phyloP scores from a whole-genome alignment of 2,797 vertebrate species.

The Tenualosa ilisha region DNA sequence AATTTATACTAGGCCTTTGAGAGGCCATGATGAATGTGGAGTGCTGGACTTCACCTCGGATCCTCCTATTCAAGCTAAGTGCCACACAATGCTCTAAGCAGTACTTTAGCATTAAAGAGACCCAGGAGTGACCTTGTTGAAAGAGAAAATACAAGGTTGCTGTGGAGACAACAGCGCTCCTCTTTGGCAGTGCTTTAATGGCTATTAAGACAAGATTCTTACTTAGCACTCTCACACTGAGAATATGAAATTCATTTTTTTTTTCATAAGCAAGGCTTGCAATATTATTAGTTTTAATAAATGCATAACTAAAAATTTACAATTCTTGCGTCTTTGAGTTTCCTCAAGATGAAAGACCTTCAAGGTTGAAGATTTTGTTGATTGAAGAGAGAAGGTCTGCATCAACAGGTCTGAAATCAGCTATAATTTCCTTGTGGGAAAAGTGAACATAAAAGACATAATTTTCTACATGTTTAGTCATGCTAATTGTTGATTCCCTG shows the following conservation, averaged over 20 bases:
- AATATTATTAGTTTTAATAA: background rate
- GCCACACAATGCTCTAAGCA: slow-evolving; percentile 12
- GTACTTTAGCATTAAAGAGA: background rate
- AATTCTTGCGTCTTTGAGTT: background rate
- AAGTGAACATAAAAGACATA: background rate
- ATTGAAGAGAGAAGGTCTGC: background rate
- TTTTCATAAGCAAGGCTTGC: background rate
- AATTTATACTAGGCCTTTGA: slow-evolving; percentile 44
- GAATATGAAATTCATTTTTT: background rate
- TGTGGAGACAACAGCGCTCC: background rate
- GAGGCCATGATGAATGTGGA: slow-evolving; percentile 40
- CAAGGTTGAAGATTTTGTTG: background rate
- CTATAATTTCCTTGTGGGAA: background rate
- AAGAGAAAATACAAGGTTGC: background rate
- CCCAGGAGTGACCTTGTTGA: background rate
- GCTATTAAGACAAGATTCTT: background rate
- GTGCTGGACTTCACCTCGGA: slow-evolving; percentile 28
- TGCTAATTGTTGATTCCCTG: background rate
- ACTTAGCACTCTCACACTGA: background rate
- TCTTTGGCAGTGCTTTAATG: background rate
- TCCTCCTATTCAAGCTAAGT: slow-evolving; percentile 40
- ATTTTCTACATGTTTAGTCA: background rate
- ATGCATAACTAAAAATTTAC: too few relatives aligned
- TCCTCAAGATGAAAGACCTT: background rate
- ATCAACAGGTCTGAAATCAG: background rate